Percentiles rank a stretch among this genome's conserved stretches.
Evolutionary conservation across 2,888 invertebrate species (phyloP).

Genomic region (Vandiemenella viatica): DNA sequence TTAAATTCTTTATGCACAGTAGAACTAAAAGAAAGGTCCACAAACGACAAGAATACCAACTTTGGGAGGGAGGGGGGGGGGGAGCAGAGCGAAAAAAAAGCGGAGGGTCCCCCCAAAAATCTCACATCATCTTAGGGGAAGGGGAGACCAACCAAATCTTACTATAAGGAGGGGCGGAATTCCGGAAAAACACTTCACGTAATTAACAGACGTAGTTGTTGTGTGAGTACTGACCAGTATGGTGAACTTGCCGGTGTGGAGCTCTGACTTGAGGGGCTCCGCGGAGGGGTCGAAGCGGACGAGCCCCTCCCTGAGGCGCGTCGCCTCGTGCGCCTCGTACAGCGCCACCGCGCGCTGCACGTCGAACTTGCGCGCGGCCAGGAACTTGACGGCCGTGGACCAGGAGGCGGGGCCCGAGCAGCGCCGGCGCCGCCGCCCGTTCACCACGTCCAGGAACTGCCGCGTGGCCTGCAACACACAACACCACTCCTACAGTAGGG

Average conservation of each 20-base stretch:
- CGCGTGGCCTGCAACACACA: conserved; percentile 53
- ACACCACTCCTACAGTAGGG: too few species aligned
- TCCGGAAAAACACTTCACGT: too few species aligned
- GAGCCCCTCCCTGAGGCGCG: conserved; percentile 73
- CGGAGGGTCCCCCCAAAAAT: too few species aligned
- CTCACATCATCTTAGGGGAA: too few species aligned
- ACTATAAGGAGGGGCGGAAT: too few species aligned
- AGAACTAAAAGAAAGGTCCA: too few species aligned
- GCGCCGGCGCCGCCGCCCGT: conserved; percentile 35
- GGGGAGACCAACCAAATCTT: too few species aligned
- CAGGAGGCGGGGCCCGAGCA: conserved; percentile 52
- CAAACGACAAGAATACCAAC: too few species aligned
- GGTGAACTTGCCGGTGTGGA: conserved; percentile 89
- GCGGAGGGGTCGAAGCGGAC: conserved; percentile 65
- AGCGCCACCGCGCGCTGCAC: conserved; percentile 74
- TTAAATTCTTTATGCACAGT: too few species aligned
- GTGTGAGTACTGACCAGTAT: conserved; percentile 60
- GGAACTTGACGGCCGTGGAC: conserved; percentile 82
- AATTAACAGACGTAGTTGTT: too few species aligned
- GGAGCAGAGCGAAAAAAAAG: too few species aligned
- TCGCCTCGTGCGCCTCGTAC: conserved; percentile 87
- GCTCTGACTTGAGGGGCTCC: conserved; percentile 71
- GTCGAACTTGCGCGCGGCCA: conserved; percentile 89
- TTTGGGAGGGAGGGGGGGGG: too few species aligned
- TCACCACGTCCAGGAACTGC: conserved; percentile 64